phyloP scores from a whole-genome alignment of 2,888 invertebrate species.

The Polymixis flavicincta region DNA sequence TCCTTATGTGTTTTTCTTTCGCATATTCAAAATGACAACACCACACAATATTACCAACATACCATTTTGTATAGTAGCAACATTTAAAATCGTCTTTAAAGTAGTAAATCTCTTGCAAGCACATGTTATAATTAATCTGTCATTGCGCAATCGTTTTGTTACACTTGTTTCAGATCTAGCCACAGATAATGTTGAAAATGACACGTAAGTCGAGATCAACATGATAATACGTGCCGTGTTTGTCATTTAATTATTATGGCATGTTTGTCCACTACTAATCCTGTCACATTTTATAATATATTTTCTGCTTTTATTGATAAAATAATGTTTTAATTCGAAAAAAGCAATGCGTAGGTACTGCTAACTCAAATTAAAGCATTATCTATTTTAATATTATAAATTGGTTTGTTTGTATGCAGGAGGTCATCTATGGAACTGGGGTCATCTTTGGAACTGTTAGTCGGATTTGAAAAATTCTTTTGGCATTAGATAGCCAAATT shows the following conservation, averaged over 20 bases:
- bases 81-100: not conserved
- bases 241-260: slow-evolving; percentile 20
- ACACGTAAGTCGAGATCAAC: slow-evolving; percentile 17
- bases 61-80: not conserved
- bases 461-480: too few relatives aligned
- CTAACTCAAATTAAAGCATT: too few relatives aligned
- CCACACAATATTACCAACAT: not conserved
- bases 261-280: not conserved
- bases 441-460: too few relatives aligned
- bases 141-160: slow-evolving; percentile 33
- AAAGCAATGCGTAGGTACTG: too few relatives aligned
- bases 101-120: slow-evolving; percentile 17
- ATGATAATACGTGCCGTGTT: slow-evolving; percentile 4
- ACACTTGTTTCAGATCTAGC: slow-evolving; percentile 23
- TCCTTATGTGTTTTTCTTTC: not conserved
- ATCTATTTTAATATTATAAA: too few relatives aligned
- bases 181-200: slow-evolving; percentile 16
- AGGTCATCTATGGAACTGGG: too few relatives aligned
- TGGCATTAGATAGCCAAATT: too few relatives aligned
- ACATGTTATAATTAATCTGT: slow-evolving; percentile 26
- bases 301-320: not conserved
- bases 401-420: too few relatives aligned
- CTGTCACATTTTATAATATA: not conserved
- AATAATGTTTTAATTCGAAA: too few relatives aligned
- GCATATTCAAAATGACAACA: not conserved